phyloP scores from a whole-genome alignment of 37 sponge, comb jelly and placozoan species.

The Petrosia ficiformis region DNA sequence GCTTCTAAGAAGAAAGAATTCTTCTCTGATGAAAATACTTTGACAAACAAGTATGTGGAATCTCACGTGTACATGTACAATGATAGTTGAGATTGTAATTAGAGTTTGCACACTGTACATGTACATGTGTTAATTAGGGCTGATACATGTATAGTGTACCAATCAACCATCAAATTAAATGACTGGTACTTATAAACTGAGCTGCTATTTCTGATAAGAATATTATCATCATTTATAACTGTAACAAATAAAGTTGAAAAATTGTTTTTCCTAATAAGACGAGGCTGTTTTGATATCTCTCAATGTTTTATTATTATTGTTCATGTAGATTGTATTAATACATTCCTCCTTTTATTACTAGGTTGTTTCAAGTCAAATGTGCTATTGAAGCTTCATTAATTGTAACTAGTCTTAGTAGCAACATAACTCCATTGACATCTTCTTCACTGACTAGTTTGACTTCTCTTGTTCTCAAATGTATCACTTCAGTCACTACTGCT shows the following conservation, averaged over 20 bases:
- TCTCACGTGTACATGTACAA: too few relatives aligned
- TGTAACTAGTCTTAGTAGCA: constrained; percentile 8
- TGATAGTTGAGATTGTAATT: too few relatives aligned
- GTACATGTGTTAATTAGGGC: too few relatives aligned
- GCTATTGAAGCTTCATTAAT: constrained; percentile 35
- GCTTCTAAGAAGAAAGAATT: background rate
- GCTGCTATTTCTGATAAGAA: too few relatives aligned
- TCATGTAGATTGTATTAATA: too few relatives aligned
- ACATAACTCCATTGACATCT: constrained; percentile 7
- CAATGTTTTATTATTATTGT: too few relatives aligned
- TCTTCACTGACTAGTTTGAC: constrained; percentile 2
- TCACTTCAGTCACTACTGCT: constrained; percentile 19
- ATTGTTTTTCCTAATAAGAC: background rate
- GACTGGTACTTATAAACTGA: too few relatives aligned
- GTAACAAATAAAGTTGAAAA: background rate
- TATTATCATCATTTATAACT: background rate
- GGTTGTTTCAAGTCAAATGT: constrained; percentile 44
- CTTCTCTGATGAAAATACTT: too few relatives aligned
- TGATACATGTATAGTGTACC: too few relatives aligned
- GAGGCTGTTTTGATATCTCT: background rate
- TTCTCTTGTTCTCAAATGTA: constrained; percentile 15
- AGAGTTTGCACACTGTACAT: too few relatives aligned
- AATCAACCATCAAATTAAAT: too few relatives aligned
- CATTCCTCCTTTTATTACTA: constrained; percentile 1
- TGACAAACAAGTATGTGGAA: too few relatives aligned